These are phyloP conservation scores for Orius insidiosus DNA, from an alignment of 1,140 invertebrate genomes.

Conservation along the genomic window DNA sequence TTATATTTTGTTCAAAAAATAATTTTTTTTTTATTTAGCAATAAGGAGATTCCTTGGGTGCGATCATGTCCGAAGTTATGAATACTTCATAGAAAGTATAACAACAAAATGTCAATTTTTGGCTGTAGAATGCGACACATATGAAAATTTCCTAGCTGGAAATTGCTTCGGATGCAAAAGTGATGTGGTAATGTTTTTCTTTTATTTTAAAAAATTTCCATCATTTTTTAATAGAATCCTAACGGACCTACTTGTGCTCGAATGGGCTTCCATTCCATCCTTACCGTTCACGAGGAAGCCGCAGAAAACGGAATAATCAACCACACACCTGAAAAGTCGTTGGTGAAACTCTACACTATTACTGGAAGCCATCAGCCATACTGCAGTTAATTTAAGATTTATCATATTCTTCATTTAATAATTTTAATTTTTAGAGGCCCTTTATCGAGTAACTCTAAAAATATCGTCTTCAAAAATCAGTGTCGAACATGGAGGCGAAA, in stretches of 20 bases:
- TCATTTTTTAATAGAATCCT: conserved; percentile 17
- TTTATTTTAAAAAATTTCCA: neutral
- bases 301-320: conserved; percentile 1
- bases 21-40: conserved; percentile 38
- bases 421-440: conserved; percentile 36
- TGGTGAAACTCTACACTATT: conserved; percentile 45
- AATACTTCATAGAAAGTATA: conserved; percentile 75
- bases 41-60: conserved; percentile 62
- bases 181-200: conserved; percentile 15
- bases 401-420: neutral
- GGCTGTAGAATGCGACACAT: conserved; percentile 59
- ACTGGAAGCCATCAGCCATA: conserved; percentile 47
- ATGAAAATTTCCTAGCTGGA: conserved; percentile 51
- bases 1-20: too few relatives aligned
- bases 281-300: conserved; percentile 15
- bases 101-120: conserved; percentile 53
- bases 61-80: conserved; percentile 67
- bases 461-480: conserved; percentile 56
- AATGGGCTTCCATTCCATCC: conserved; percentile 19
- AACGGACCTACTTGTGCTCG: conserved; percentile 21
- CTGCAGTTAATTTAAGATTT: conserved; percentile 45
- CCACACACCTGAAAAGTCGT: conserved; percentile 3
- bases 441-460: conserved; percentile 54
- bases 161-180: conserved; percentile 51
- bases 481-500: conserved; percentile 52